Percentiles rank a stretch among this genome's conserved stretches.
Evolutionary conservation across 2,113 vertebrate species (phyloP).

Genomic region (Helogale parvula): DNA sequence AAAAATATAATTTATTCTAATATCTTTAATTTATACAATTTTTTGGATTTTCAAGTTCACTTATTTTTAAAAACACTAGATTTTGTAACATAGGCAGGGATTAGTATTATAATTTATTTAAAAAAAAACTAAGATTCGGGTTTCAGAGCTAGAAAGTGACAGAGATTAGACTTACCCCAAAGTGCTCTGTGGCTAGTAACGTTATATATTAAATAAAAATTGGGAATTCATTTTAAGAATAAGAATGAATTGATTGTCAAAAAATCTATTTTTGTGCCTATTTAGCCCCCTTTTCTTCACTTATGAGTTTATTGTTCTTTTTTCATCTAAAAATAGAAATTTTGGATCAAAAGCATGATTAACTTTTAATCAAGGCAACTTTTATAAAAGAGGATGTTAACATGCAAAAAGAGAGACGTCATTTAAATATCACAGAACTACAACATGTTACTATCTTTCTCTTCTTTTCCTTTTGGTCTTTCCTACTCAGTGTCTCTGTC

Average conservation of each 20-base stretch:
- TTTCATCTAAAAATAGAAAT: background rate
- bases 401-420: background rate
- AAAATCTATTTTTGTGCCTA: background rate
- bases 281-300: background rate
- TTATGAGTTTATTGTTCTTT: background rate
- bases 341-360: background rate
- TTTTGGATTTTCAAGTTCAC: background rate
- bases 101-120: background rate
- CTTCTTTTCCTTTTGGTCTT: background rate
- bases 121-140: background rate
- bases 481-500: background rate
- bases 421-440: background rate
- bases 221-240: background rate
- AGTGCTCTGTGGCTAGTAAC: background rate
- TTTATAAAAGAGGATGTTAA: background rate
- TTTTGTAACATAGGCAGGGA: background rate
- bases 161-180: background rate
- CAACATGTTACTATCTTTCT: background rate
- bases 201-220: background rate
- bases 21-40: background rate
- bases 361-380: background rate
- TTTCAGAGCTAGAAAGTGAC: background rate
- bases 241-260: background rate
- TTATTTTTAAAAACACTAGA: background rate
- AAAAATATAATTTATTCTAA: background rate